Conservation (phyloP, 1,140 invertebrate genomes). For the Drosophila neocordata region DNA sequence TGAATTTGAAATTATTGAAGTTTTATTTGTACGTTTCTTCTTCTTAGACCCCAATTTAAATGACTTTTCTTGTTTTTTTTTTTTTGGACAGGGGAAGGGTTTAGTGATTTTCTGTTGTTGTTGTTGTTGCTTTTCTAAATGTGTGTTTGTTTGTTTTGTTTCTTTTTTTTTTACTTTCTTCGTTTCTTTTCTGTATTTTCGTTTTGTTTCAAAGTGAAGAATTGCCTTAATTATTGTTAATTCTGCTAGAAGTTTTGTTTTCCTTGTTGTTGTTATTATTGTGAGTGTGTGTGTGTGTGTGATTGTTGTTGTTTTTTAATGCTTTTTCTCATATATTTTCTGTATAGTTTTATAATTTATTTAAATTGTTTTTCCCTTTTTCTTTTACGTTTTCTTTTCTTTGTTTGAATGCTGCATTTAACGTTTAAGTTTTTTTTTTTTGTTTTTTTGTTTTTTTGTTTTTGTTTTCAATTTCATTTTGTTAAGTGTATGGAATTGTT, state of each 20-base stretch:
- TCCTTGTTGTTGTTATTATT: constrained; percentile 45
- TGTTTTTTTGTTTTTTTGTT: constrained; percentile 27
- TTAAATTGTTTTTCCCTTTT: constrained; percentile 52
- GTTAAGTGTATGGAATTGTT: constrained; percentile 48
- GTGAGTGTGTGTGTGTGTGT: constrained; percentile 30
- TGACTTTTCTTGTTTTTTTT: too few relatives aligned
- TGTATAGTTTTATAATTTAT: constrained; percentile 54
- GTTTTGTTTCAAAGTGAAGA: constrained; percentile 59
- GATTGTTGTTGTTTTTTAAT: constrained; percentile 40
- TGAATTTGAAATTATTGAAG: too few relatives aligned
- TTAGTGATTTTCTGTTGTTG: not conserved
- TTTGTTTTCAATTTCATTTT: too few relatives aligned
- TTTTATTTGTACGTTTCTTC: too few relatives aligned
- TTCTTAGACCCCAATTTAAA: too few relatives aligned
- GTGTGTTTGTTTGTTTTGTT: constrained; percentile 27
- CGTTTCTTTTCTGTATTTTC: too few relatives aligned
- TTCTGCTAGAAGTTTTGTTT: constrained; percentile 66
- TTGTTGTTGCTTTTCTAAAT: not conserved
- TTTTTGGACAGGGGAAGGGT: too few relatives aligned
- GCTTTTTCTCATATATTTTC: constrained; percentile 53
- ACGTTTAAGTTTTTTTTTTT: constrained; percentile 29
- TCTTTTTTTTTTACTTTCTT: constrained; percentile 6
- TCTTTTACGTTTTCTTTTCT: constrained; percentile 36
- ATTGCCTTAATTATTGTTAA: constrained; percentile 70
- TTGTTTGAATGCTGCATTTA: constrained; percentile 37